Evolutionary conservation across 1,140 invertebrate species (phyloP), one percentile per base, ranked within the genome.

Genomic region (Hyles euphorbiae): DNA sequence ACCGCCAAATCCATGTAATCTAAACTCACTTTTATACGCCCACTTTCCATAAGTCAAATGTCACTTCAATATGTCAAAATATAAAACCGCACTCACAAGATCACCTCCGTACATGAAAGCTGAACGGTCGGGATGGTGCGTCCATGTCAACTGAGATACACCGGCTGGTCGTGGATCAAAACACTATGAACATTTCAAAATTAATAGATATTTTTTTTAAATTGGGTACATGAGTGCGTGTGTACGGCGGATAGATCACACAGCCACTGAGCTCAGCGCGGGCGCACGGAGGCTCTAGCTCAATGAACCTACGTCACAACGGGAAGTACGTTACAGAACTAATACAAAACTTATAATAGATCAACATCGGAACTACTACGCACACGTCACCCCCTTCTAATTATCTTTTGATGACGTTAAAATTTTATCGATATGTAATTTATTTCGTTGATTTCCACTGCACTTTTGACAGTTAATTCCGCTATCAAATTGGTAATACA

Each of bases 181-280:
- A 34, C n/a, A 56, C 10, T 7, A 22, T 32, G 7, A 56, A 32
- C 10, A 34, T 11, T 56, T 11, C 11, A 56, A 9, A n/a, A 47
- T 56, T 9, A 34, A 48, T 48, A 48, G n/a, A 7, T 55, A 22
- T 34, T 47, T 48, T 47, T 34, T 34, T 47, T 34, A 36, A n/a
- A 56, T 78, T 83, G 72, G 71, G 75, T 63, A 61, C 73, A 81
- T 81, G 72, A 70, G 74, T 70, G 82, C 85, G 83, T 88, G 81
- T 85, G 76, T 76, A 74, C 77, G 60, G 67, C 78, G 70, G 75
- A 80, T 88, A 88, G 83, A 81, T 86, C 83, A 87, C 82, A 71
- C 67, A 67, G 73, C 74, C 79, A 87, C 83, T 87, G 85, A 87
- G 80, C 75, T 50, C 62, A 59, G 71, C 76, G 79, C 67, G 52